A percentile compares a stretch with the other conserved stretches of the same genome.
Evolutionary conservation across 2,888 invertebrate genomes (phyloP).

Genomic region (Patella caerulea): DNA sequence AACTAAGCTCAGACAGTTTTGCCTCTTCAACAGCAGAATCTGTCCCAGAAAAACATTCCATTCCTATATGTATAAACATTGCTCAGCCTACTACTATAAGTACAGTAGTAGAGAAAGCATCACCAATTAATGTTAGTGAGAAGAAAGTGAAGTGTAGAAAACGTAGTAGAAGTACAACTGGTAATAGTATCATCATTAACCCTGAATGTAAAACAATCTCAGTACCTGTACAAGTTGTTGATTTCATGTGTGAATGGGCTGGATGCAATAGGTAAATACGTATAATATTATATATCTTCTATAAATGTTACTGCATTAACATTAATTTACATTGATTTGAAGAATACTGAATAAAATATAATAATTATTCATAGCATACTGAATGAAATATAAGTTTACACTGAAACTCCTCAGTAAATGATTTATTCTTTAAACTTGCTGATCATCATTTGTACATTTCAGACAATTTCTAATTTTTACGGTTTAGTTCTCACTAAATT

Average conservation of each 20-base stretch:
- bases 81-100: constrained; percentile 10
- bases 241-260: constrained; percentile 90
- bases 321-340: too few species aligned
- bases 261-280: constrained; percentile 80
- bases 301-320: too few species aligned
- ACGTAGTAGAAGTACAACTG: background rate
- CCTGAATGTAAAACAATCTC: background rate
- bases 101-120: constrained; percentile 9
- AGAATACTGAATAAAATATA: too few species aligned
- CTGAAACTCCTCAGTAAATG: too few species aligned
- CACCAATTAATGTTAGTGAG: constrained; percentile 9
- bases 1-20: constrained; percentile 60
- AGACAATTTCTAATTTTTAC: too few species aligned
- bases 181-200: background rate
- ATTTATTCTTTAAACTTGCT: too few species aligned
- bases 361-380: too few species aligned
- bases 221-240: constrained; percentile 36
- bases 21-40: constrained; percentile 51
- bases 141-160: constrained; percentile 19
- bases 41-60: constrained; percentile 56
- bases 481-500: too few species aligned
- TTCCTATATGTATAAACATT: constrained; percentile 24
- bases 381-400: too few species aligned
- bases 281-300: background rate
- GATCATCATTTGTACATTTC: too few species aligned